Percentiles rank a stretch among this genome's conserved stretches.
phyloP scores from a whole-genome alignment of 2,888 invertebrate genomes.

The Meloe dianella region DNA sequence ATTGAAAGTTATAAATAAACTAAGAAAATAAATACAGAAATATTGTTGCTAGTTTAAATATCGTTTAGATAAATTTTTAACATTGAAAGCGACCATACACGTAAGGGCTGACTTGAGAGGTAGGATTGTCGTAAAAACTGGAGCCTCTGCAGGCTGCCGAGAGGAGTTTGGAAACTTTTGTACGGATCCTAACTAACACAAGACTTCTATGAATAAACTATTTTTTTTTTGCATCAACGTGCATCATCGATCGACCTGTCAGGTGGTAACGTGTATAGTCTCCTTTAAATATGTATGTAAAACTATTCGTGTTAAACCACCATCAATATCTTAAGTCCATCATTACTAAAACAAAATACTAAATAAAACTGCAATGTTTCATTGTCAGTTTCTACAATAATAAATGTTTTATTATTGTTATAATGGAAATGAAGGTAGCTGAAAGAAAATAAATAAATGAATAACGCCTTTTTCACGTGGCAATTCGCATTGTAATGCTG shows the following conservation, averaged over 20 bases:
- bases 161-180: too few relatives aligned
- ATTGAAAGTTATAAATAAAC: neutral
- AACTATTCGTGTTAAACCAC: neutral
- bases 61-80: too few relatives aligned
- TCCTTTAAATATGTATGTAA: neutral
- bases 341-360: neutral
- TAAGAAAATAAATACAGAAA: neutral
- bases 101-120: too few relatives aligned
- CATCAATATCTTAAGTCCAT: neutral
- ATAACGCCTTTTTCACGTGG: neutral
- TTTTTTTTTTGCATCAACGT: too few relatives aligned
- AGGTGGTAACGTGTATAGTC: too few relatives aligned
- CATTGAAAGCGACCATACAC: too few relatives aligned
- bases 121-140: too few relatives aligned
- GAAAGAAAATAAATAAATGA: neutral
- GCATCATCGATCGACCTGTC: too few relatives aligned
- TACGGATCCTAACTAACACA: too few relatives aligned
- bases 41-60: neutral
- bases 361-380: neutral
- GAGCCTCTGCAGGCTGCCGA: too few relatives aligned
- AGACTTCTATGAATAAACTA: too few relatives aligned
- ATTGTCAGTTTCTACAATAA: neutral
- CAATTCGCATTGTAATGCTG: neutral
- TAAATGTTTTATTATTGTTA: slow-evolving; percentile 1
- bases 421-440: neutral